These are phyloP conservation scores for Rhodinocichla rosea DNA, from an alignment of 2,113 vertebrate genomes.

Conservation along the genomic window DNA sequence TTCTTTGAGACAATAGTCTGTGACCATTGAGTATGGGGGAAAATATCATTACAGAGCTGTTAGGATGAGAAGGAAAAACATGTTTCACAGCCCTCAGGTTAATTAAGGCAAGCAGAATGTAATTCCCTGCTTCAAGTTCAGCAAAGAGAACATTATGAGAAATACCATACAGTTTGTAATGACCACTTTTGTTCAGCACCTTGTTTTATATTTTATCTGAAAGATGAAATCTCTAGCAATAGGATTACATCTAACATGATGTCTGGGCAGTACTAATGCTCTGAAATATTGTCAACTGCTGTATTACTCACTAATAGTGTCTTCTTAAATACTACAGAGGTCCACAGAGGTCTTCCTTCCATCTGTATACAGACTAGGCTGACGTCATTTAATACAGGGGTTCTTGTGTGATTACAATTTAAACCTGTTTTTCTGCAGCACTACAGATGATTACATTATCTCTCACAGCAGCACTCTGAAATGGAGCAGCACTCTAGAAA, in stretches of 20 bases:
- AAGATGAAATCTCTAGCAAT: not conserved
- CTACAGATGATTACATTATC: not conserved
- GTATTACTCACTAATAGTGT: not conserved
- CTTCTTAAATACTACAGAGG: not conserved
- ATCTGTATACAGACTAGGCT: not conserved
- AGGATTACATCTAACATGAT: not conserved
- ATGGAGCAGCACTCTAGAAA: not conserved
- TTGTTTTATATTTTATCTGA: not conserved
- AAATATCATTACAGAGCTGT: not conserved
- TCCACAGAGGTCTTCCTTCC: not conserved
- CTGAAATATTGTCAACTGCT: not conserved
- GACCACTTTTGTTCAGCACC: not conserved
- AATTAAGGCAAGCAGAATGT: conserved; percentile 5
- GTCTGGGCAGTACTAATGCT: not conserved
- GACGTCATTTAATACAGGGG: not conserved
- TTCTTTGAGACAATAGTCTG: not conserved
- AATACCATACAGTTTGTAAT: not conserved
- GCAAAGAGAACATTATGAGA: not conserved
- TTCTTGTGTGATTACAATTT: not conserved
- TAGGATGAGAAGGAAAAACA: not conserved
- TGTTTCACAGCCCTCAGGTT: not conserved
- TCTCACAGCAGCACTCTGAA: not conserved
- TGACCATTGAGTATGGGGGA: not conserved
- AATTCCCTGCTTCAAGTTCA: not conserved
- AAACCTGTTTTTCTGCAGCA: not conserved